Evolutionary conservation across 2,888 invertebrate genomes (phyloP).

Genomic region (Petrolisthes cinctipes): DNA sequence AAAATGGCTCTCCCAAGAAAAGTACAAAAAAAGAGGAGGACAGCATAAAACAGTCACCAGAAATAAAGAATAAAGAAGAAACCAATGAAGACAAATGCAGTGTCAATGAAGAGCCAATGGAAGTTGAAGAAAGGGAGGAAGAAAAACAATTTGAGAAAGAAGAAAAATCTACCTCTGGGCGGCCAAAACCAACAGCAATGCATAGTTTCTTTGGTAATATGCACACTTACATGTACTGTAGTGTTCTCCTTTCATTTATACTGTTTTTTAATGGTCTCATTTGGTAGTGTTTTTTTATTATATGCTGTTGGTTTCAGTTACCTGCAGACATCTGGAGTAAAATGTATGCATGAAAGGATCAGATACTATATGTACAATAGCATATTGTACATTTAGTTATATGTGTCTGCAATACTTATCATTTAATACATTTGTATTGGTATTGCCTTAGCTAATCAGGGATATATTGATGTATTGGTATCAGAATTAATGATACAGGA

Average conservation of each 20-base stretch:
- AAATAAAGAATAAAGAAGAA: conserved; percentile 6
- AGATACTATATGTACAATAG: no score
- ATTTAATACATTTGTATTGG: no score
- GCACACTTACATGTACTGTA: background rate
- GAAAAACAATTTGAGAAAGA: conserved; percentile 5
- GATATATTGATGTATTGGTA: no score
- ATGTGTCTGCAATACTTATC: no score
- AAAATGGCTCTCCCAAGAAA: background rate
- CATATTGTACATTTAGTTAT: no score
- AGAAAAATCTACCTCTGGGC: conserved; percentile 6
- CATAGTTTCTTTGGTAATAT: conserved; percentile 51
- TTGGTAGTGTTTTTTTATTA: background rate
- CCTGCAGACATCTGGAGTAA: no score
- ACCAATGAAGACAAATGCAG: conserved; percentile 27
- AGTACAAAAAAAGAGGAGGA: conserved; percentile 4
- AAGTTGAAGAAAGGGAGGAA: conserved; percentile 29
- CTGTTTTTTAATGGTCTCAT: background rate
- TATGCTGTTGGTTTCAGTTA: background rate
- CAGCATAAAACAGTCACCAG: background rate
- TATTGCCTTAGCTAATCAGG: no score
- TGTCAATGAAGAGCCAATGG: conserved; percentile 12
- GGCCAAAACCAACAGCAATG: conserved; percentile 35
- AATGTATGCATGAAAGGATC: no score
- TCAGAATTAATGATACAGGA: no score
- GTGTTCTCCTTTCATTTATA: background rate